Percentiles rank a stretch among this genome's conserved stretches.
Evolutionary conservation across 2,888 invertebrate species (phyloP).

Genomic region (Onchidella celtica): DNA sequence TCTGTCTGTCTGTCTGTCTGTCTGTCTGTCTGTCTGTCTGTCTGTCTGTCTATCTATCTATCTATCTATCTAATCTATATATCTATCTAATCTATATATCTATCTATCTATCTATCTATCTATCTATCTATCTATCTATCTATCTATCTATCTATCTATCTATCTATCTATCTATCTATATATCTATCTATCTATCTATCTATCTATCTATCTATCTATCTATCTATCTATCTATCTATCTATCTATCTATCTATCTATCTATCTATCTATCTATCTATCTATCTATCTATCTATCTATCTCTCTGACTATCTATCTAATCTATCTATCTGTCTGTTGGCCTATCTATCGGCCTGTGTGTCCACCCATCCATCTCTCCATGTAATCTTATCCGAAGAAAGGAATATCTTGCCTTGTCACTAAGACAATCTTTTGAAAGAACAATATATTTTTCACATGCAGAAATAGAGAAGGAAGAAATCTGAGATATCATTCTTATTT

Average conservation of each 20-base stretch:
- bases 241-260: background rate
- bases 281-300: background rate
- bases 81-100: background rate
- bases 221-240: background rate
- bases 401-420: too few relatives aligned
- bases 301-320: background rate
- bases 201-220: background rate
- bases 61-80: background rate
- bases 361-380: background rate
- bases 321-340: background rate
- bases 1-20: background rate
- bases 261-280: background rate
- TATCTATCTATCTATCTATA: background rate
- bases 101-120: background rate
- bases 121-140: background rate
- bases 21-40: background rate
- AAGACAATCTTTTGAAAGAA: too few relatives aligned
- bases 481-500: too few relatives aligned
- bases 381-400: too few relatives aligned
- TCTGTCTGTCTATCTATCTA: background rate
- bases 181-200: background rate
- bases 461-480: too few relatives aligned
- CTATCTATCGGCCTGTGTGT: background rate
- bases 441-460: too few relatives aligned
- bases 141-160: background rate